These are phyloP conservation scores for Erebia ligea DNA, from an alignment of 2,888 invertebrate genomes.

Conservation along the genomic window DNA sequence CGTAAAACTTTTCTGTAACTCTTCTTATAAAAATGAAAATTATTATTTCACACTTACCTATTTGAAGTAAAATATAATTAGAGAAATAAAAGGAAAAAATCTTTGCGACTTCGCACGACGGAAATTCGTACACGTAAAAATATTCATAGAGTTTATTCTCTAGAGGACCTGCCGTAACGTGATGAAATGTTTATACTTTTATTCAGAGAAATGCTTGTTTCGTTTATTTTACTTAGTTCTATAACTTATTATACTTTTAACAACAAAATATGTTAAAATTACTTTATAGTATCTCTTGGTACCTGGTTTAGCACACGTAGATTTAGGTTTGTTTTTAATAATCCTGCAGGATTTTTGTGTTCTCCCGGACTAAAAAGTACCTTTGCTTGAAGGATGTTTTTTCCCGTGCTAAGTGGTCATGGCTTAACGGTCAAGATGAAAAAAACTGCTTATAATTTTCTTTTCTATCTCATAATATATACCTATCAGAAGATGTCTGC, in stretches of 20 bases:
- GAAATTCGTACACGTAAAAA: conserved; percentile 65
- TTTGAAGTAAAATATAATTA: conserved; percentile 5
- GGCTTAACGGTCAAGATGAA: too few species aligned
- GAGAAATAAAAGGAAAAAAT: conserved; percentile 41
- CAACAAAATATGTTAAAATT: not conserved
- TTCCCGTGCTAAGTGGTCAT: too few species aligned
- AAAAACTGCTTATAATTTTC: too few species aligned
- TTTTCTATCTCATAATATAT: too few species aligned
- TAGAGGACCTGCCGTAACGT: conserved; percentile 32
- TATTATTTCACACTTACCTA: not conserved
- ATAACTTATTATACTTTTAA: not conserved
- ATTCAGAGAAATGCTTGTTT: conserved; percentile 22
- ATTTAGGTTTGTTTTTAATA: too few species aligned
- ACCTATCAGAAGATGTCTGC: too few species aligned
- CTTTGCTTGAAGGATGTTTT: too few species aligned
- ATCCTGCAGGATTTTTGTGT: too few species aligned
- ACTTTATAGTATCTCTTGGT: not conserved
- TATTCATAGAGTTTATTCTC: conserved; percentile 65
- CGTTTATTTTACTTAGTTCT: not conserved
- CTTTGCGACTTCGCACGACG: conserved; percentile 48
- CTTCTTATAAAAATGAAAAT: not conserved
- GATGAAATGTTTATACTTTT: conserved; percentile 24
- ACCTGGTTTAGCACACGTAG: too few species aligned
- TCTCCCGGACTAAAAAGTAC: too few species aligned
- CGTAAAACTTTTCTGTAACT: not conserved